A percentile compares a stretch with the other conserved stretches of the same genome.
These are phyloP conservation scores for Paramuricea clavata DNA, from an alignment of 92 coral and sea anemone species.

Conservation along the genomic window DNA sequence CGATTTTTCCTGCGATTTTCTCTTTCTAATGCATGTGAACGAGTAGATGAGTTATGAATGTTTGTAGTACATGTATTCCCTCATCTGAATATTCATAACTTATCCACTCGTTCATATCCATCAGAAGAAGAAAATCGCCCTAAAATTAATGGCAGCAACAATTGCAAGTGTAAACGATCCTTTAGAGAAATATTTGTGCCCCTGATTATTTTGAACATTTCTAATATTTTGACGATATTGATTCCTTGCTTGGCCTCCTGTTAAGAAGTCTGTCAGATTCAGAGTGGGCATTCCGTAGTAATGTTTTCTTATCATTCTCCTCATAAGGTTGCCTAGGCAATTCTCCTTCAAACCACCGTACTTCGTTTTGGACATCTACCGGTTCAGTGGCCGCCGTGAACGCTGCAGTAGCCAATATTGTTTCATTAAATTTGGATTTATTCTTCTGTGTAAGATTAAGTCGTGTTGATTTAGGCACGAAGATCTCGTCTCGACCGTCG, in stretches of 20 bases:
- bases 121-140: too few relatives aligned
- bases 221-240: constrained; percentile 40
- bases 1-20: too few relatives aligned
- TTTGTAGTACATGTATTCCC: too few relatives aligned
- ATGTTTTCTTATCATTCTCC: constrained; percentile 22
- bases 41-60: too few relatives aligned
- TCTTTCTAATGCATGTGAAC: too few relatives aligned
- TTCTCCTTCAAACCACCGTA: constrained; percentile 85
- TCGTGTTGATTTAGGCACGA: constrained; percentile 45
- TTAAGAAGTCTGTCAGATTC: not conserved
- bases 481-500: constrained; percentile 38
- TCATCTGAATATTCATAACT: too few relatives aligned
- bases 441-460: constrained; percentile 63
- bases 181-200: too few relatives aligned
- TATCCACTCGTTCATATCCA: too few relatives aligned
- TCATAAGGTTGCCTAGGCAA: constrained; percentile 52
- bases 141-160: too few relatives aligned
- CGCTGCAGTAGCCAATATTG: constrained; percentile 91
- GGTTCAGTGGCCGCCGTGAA: constrained; percentile 88
- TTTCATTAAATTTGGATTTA: constrained; percentile 72
- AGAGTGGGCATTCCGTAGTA: not conserved
- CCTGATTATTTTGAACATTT: too few relatives aligned
- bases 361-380: constrained; percentile 78
- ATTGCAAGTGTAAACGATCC: not conserved
- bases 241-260: constrained; percentile 26